phyloP scores from a whole-genome alignment of 2,797 vertebrate genomes.

The Atherinosoma microstoma region DNA sequence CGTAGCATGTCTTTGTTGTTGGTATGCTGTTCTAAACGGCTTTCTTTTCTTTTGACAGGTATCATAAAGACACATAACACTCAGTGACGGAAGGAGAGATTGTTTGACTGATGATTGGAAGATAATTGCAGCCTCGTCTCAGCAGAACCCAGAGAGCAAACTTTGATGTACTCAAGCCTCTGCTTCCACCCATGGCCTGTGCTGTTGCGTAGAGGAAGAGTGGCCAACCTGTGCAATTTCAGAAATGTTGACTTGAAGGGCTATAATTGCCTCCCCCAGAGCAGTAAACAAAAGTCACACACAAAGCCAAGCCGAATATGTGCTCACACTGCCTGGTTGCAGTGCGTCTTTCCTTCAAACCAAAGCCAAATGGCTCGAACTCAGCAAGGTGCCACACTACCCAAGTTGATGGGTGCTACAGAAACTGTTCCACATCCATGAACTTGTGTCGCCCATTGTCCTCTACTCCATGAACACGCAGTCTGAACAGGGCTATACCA shows the following conservation, averaged over 20 bases:
- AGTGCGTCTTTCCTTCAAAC: conserved; percentile 62
- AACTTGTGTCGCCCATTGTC: conserved; percentile 28
- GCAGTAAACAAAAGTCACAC: conserved; percentile 45
- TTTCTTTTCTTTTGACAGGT: conserved; percentile 64
- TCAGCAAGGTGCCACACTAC: conserved; percentile 49
- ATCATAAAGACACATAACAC: conserved; percentile 82
- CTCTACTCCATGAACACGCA: conserved; percentile 61
- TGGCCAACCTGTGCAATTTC: conserved; percentile 69
- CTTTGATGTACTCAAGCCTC: conserved; percentile 31
- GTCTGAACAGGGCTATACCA: conserved; percentile 67
- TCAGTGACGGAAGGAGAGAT: conserved; percentile 52
- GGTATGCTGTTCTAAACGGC: neutral
- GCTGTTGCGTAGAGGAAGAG: conserved; percentile 38
- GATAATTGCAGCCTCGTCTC: conserved; percentile 56
- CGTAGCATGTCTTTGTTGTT: neutral
- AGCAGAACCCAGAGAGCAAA: conserved; percentile 38
- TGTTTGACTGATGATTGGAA: conserved; percentile 63
- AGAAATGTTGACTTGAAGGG: conserved; percentile 71
- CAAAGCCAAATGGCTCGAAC: conserved; percentile 73
- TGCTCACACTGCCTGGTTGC: conserved; percentile 73
- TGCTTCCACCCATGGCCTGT: conserved; percentile 32
- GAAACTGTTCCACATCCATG: conserved; percentile 44
- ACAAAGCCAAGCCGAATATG: conserved; percentile 63
- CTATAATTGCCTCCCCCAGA: conserved; percentile 56
- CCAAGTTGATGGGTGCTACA: conserved; percentile 32